Evolutionary conservation across 2,113 vertebrate species (phyloP).

Genomic region (Gasterosteus aculeatus): DNA sequence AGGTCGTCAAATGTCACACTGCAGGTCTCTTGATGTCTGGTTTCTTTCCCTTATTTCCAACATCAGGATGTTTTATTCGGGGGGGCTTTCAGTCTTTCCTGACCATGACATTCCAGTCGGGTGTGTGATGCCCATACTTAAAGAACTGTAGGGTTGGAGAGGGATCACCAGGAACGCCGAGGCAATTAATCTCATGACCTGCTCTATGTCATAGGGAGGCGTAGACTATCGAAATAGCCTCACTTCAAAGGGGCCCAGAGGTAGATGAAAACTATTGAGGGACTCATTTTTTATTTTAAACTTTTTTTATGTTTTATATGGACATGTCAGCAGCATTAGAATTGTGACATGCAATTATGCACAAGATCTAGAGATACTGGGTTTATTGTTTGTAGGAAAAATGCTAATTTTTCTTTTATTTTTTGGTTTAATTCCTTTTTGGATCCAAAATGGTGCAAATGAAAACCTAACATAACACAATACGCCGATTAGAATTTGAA

Average conservation of each 20-base stretch:
- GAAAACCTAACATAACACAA: constrained; percentile 23
- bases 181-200: constrained; percentile 68
- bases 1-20: constrained; percentile 57
- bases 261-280: not conserved
- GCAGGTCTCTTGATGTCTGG: constrained; percentile 40
- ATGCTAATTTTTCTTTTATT: not conserved
- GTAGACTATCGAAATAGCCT: constrained; percentile 53
- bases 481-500: constrained; percentile 8
- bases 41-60: constrained; percentile 45
- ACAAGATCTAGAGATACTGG: too few relatives aligned
- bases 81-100: constrained; percentile 33
- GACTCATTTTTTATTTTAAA: not conserved
- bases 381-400: too few relatives aligned
- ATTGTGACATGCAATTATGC: too few relatives aligned
- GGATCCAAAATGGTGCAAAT: constrained; percentile 28
- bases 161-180: constrained; percentile 56
- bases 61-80: constrained; percentile 34
- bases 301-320: too few relatives aligned
- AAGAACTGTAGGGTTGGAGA: constrained; percentile 49
- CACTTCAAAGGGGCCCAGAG: constrained; percentile 22
- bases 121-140: constrained; percentile 61
- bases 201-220: constrained; percentile 39
- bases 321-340: too few relatives aligned
- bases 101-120: constrained; percentile 38
- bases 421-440: constrained; percentile 21